Evolutionary conservation across 2,797 vertebrate species (phyloP).

Genomic region (Xerus rutilus): DNA sequence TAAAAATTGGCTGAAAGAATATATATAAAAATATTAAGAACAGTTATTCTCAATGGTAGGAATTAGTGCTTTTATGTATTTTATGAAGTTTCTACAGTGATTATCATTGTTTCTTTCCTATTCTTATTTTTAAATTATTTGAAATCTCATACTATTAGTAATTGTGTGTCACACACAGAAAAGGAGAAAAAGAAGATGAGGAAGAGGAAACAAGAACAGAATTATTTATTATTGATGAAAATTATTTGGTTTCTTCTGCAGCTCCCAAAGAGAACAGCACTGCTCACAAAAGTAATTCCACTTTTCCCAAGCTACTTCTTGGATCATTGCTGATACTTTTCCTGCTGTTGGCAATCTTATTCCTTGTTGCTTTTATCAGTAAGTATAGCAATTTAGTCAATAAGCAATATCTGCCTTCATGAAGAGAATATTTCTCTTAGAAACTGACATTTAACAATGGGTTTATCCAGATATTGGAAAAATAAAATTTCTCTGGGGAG

Average conservation of each 20-base stretch:
- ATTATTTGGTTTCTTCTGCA: slow-evolving; percentile 56
- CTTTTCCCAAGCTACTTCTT: background rate
- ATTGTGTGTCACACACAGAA: background rate
- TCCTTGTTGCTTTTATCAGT: slow-evolving; percentile 70
- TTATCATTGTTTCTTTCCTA: background rate
- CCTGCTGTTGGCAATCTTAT: slow-evolving; percentile 58
- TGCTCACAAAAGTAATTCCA: background rate
- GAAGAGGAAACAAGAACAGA: background rate
- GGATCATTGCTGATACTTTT: slow-evolving; percentile 46
- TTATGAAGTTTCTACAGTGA: background rate
- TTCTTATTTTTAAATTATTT: background rate
- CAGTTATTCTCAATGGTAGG: background rate
- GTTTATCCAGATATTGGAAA: background rate
- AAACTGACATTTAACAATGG: background rate
- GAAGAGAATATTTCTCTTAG: background rate
- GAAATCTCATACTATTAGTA: background rate
- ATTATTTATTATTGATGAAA: slow-evolving; percentile 42
- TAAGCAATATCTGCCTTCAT: background rate
- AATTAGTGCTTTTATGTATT: background rate
- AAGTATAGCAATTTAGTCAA: slow-evolving; percentile 46
- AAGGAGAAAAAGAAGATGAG: background rate
- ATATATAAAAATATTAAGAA: background rate
- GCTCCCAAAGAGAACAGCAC: slow-evolving; percentile 28
- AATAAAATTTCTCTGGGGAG: background rate
- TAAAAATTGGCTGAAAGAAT: background rate